Conservation (phyloP, 2,113 vertebrate genomes). For the Lasiurus borealis region DNA sequence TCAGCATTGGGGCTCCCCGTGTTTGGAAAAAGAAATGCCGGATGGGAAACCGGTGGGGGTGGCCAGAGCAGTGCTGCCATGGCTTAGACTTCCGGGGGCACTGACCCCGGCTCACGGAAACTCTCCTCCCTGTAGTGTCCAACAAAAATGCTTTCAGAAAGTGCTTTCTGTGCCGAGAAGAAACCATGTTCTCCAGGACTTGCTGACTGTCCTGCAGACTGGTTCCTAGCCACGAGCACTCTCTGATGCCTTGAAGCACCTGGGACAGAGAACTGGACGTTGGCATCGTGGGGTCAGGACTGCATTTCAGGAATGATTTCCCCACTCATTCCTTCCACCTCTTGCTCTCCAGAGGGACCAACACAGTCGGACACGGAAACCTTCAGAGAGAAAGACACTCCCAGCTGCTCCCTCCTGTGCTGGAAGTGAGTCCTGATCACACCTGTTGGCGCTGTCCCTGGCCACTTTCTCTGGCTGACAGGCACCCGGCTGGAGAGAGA, state of each 20-base stretch:
- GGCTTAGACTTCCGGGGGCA: background rate
- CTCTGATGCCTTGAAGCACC: background rate
- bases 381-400: background rate
- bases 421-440: background rate
- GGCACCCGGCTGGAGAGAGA: background rate
- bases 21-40: background rate
- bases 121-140: background rate
- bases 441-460: too few relatives aligned
- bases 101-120: background rate
- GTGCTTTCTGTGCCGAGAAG: background rate
- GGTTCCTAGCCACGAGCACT: background rate
- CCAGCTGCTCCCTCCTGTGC: background rate
- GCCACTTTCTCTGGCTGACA: background rate
- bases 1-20: background rate
- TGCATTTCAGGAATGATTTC: background rate
- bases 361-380: background rate
- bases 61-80: background rate
- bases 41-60: background rate
- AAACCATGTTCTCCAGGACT: background rate
- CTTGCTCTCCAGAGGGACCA: background rate
- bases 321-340: background rate
- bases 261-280: background rate
- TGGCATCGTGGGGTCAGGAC: background rate
- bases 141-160: constrained; percentile 30
- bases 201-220: background rate